A percentile compares a stretch with the other conserved stretches of the same genome.
Conservation (phyloP, 2,113 vertebrate species). For the Taurulus bubalis region DNA sequence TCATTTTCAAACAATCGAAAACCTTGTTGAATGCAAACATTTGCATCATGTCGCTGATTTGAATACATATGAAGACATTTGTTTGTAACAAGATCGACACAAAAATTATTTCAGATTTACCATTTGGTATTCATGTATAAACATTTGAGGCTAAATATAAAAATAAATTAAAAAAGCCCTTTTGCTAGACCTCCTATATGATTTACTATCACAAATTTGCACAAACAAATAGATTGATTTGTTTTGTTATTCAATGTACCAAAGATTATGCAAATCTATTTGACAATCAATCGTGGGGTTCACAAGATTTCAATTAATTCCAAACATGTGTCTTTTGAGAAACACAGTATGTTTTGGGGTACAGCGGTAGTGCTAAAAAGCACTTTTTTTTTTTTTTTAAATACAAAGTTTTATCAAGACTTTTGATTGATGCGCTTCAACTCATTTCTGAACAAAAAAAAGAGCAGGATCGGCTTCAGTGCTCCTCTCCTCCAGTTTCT, state of each 20-base stretch:
- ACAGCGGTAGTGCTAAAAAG: not conserved
- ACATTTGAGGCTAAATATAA: not conserved
- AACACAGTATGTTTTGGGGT: not conserved
- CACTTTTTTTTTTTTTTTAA: not conserved
- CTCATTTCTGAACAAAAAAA: not conserved
- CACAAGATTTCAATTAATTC: not conserved
- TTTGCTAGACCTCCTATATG: not conserved
- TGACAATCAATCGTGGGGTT: not conserved
- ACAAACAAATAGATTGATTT: not conserved
- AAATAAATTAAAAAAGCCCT: not conserved
- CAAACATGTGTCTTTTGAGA: not conserved
- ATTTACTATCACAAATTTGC: not conserved
- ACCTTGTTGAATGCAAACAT: too few species aligned
- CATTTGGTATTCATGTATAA: not conserved
- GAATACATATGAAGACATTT: not conserved
- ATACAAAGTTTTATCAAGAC: not conserved
- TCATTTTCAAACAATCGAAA: too few species aligned
- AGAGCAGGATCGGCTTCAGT: constrained; percentile 11
- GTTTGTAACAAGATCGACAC: not conserved
- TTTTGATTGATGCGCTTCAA: not conserved
- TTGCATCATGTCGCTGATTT: too few species aligned
- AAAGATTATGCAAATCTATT: not conserved
- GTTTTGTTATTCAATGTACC: not conserved
- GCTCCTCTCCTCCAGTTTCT: constrained; percentile 37
- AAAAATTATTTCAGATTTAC: not conserved